Base-by-base conservation (phyloP, 2,797 vertebrate genomes). In the Clamator glandarius region DNA sequence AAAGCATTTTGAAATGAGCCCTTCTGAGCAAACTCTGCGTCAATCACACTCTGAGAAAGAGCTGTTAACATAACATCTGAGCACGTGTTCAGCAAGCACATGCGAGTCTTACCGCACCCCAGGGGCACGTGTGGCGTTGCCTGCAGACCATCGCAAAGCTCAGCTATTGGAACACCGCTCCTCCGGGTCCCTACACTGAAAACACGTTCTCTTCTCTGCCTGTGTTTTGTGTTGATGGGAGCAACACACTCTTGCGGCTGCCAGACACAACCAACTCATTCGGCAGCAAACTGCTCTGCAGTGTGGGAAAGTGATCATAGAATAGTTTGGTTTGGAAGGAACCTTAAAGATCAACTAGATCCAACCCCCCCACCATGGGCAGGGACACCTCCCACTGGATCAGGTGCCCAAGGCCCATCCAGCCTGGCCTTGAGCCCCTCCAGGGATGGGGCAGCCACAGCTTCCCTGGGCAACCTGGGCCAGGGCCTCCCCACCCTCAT, bases 181-280 rank as follows among this genome's bases (percentile, higher is more conserved):
- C 74, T 75, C 39, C 23, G 21, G 5, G 41, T 8, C 41, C 36
- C 8, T 1, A 8, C n/a, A 17, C 23, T 8, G 12, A 25, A 54
- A 31, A 19, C 0, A 3, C 63, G 25, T 42, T 48, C 33, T 50
- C 39, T 46, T 36, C 36, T 36, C 44, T 4, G 31, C 50, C 55
- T 11, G 73, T 17, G 2, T 12, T 25, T 25, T 0, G 0, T 39
- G 20, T 11, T 3, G 31, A 5, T 4, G 28, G 50, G 6, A 41
- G n/a, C n/a, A n/a, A n/a, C n/a, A n/a, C n/a, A n/a, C 44, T 46
- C 41, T 2, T 12, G 31, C 66, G 63, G 55, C 44, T 15, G 36
- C 29, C 31, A 33, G 41, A 39, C 12, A 4, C 5, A 8, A 48
- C 9, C 1, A 1, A 19, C 9, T 9, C 57, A 23, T 31, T 26